phyloP scores from a whole-genome alignment of 2,888 invertebrate species.

The Trissolcus brochymenae region DNA sequence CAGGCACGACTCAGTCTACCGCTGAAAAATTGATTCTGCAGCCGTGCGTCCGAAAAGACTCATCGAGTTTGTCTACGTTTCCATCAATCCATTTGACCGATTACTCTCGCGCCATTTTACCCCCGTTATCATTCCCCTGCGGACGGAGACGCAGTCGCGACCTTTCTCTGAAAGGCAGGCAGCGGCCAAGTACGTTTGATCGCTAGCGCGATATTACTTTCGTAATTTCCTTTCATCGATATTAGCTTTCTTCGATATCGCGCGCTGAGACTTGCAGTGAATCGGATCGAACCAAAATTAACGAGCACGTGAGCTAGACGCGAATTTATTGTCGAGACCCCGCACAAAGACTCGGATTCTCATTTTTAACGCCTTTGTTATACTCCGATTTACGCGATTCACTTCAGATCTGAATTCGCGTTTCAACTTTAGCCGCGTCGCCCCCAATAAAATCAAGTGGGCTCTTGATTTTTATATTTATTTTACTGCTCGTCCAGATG shows the following conservation, averaged over 20 bases:
- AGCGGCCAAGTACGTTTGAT: slow-evolving; percentile 39
- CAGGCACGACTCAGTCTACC: not conserved
- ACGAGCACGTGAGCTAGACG: slow-evolving; percentile 31
- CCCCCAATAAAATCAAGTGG: not conserved
- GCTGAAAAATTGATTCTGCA: slow-evolving; percentile 9
- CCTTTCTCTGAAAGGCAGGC: slow-evolving; percentile 19
- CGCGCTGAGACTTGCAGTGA: slow-evolving; percentile 10
- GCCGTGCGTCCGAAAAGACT: slow-evolving; percentile 10
- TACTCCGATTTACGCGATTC: slow-evolving; percentile 37
- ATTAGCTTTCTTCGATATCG: slow-evolving; percentile 47
- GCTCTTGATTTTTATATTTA: slow-evolving; percentile 5
- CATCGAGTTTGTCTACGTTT: slow-evolving; percentile 30
- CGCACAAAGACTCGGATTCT: slow-evolving; percentile 24
- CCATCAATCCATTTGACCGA: slow-evolving; percentile 42
- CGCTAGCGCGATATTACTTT: slow-evolving; percentile 47
- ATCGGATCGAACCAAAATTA: slow-evolving; percentile 34
- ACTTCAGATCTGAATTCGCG: slow-evolving; percentile 10
- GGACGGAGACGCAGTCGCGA: slow-evolving; percentile 23
- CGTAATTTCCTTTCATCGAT: slow-evolving; percentile 51
- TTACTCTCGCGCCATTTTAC: slow-evolving; percentile 32
- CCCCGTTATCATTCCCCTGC: slow-evolving; percentile 23
- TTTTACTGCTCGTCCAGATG: too few relatives aligned
- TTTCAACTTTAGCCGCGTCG: not conserved
- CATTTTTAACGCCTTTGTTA: slow-evolving; percentile 41
- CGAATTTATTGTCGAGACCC: slow-evolving; percentile 29